Evolutionary conservation across 2,888 invertebrate species (phyloP), one percentile per base, ranked within the genome.

Genomic region (Rhagium mordax): DNA sequence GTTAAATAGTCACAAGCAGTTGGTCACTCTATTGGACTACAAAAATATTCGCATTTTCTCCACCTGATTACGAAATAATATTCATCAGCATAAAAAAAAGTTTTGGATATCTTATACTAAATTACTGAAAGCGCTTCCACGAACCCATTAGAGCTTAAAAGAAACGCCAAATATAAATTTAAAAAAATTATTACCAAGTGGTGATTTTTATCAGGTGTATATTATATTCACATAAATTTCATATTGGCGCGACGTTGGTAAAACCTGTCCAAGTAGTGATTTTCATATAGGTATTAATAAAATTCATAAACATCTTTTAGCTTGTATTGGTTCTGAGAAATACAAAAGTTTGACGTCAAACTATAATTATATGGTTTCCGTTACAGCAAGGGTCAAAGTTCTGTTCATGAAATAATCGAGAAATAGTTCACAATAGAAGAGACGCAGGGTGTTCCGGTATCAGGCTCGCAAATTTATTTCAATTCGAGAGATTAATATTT

Each of bases 291-390:
- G 41, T 41, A 41, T 41, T 41, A 41, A 41, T n/a, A n/a, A 4
- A 41, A 13, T 41, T 41, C n/a, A n/a, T 41, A 41, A 41, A 41
- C n/a, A 51, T 51, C 5, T 51, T 51, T 51, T 20, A 6, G 20
- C 18, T 55, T 55, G 20, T 18, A n/a, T 55, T 24, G 20, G 24
- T n/a, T 24, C 55, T n/a, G n/a, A 20, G 24, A 55, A 55, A 20
- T 24, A 21, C n/a, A 20, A n/a, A n/a, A 6, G 21, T 24, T 55
- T 55, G 55, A 55, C 55, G 55, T 55, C 55, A 55, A 20, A 24
- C 55, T 10, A 24, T 55, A 24, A 24, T 55, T 55, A 24, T 24
- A 15, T 1, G 13, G 24, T n/a, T 3, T 20, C 3, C 1, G 24
- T 20, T n/a, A 51, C n/a, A 24, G 8, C 13, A 20, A 41, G 41